phyloP scores from a whole-genome alignment of 2,888 invertebrate genomes.

The Rugalucina vietnamica region DNA sequence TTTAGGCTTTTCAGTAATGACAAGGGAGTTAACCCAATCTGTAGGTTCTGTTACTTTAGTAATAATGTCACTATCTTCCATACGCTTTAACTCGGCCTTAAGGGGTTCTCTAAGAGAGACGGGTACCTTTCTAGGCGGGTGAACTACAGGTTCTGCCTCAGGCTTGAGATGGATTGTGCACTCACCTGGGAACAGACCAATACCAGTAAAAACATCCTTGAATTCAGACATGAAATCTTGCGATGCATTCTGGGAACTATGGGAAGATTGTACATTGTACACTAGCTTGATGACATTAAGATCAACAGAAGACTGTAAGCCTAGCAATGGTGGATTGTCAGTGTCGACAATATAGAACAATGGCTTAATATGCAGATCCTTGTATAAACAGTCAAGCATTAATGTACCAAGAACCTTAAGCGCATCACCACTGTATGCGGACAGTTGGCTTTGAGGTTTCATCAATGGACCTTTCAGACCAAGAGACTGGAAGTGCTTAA shows the following conservation, averaged over 20 bases:
- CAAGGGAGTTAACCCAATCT: constrained; percentile 24
- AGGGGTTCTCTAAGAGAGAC: constrained; percentile 2
- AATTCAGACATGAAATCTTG: neutral
- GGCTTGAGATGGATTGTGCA: constrained; percentile 16
- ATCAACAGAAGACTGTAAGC: constrained; percentile 13
- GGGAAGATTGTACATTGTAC: constrained; percentile 1
- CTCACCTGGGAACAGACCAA: constrained; percentile 1
- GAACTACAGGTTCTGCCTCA: constrained; percentile 17
- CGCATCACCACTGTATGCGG: constrained; percentile 17
- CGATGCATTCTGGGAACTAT: neutral
- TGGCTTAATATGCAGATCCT: neutral
- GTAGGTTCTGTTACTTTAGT: constrained; percentile 9
- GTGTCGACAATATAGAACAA: constrained; percentile 21
- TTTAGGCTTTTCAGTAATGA: constrained; percentile 17
- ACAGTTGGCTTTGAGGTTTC: neutral
- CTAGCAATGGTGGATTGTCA: neutral
- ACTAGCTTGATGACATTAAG: constrained; percentile 10
- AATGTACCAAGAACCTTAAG: constrained; percentile 12
- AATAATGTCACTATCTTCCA: constrained; percentile 16
- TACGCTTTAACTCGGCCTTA: neutral
- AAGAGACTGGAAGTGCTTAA: neutral
- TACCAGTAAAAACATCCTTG: constrained; percentile 18
- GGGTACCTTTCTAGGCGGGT: constrained; percentile 25
- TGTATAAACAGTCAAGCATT: neutral
- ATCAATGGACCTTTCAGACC: neutral